phyloP scores from a whole-genome alignment of 2,888 invertebrate species.

The Acanthosoma haemorrhoidale region DNA sequence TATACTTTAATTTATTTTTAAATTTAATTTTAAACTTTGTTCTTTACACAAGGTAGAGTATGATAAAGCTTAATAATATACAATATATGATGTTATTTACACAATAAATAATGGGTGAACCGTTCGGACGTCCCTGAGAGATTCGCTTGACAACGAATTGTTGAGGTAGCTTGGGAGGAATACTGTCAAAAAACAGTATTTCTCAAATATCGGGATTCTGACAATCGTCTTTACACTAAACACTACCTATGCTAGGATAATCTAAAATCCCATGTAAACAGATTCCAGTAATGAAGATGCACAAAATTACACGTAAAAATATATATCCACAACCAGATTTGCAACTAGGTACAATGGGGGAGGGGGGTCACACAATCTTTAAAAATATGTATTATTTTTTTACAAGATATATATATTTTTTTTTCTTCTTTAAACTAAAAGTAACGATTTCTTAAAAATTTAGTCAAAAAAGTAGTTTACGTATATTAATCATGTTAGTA shows the following conservation, averaged over 20 bases:
- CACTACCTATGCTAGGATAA: not conserved
- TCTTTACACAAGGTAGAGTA: conserved; percentile 1
- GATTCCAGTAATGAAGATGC: conserved; percentile 6
- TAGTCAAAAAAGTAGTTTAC: conserved; percentile 2
- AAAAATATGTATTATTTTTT: conserved; percentile 5
- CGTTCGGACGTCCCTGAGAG: conserved; percentile 23
- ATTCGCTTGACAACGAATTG: conserved; percentile 15
- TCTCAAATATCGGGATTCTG: not conserved
- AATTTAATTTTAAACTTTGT: not conserved
- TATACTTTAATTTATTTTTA: not conserved
- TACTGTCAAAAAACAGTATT: not conserved
- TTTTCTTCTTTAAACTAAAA: conserved; percentile 5
- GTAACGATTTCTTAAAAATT: conserved; percentile 1
- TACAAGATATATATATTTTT: conserved; percentile 5
- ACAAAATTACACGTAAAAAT: conserved; percentile 21
- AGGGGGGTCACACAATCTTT: conserved; percentile 4
- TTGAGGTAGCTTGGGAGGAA: conserved; percentile 21
- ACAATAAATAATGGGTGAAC: conserved; percentile 25
- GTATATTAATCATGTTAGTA: conserved; percentile 9
- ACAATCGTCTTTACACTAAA: conserved; percentile 6
- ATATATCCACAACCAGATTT: conserved; percentile 23
- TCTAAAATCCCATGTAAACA: conserved; percentile 14
- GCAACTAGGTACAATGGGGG: conserved; percentile 12
- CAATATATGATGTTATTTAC: conserved; percentile 20
- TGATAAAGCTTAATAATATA: conserved; percentile 17